Base-by-base conservation (phyloP, 2,888 invertebrate genomes). In the Nemoura dubitans region DNA sequence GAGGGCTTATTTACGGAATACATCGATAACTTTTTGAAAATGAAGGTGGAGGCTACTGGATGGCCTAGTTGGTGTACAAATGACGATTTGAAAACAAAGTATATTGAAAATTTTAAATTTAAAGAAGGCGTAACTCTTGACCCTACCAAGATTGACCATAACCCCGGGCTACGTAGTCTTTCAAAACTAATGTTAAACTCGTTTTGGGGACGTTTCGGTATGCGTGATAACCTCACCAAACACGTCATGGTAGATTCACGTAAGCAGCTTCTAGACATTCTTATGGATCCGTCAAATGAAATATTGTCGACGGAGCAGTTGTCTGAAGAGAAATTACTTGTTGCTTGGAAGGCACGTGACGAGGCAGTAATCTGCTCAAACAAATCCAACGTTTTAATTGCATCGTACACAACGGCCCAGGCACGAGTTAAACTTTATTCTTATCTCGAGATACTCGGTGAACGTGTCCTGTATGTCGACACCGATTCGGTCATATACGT, bases 381-480 rank as follows among this genome's bases (percentile, higher is more conserved):
- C n/a, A n/a, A n/a, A 0, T 88, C 89, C 25, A 91, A 90, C 87
- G 89, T 90, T 0, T 89, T 90, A 14, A 89, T 92, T 5, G 91
- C 91, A 0, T 89, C 90, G 0, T 91, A 90, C 83, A 90, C 90
- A 0, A 91, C 91, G 0, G 87, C 90, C 6, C 89, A 89, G 76
- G 90, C 91, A 0, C 84, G 91, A 3, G 86, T 91, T 0, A 89
- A 90, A 87, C 87, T 91, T 0, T 91, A 90, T 86, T 84, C 86
- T 1, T 90, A 90, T 28, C 87, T 92, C 2, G 89, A 91, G 10
- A 86, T 86, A 27, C 87, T 92, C 6, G 89, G 88, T 6, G 85
- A 88, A 42, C 82, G 90, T 14, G 90, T 90, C 10, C 85, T 91
- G 21, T 91, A 92, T 88, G 90, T 88, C 82, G 91, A 91, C 84